These are phyloP conservation scores for Lerema accius DNA, from an alignment of 1,140 invertebrate species.

Conservation along the genomic window DNA sequence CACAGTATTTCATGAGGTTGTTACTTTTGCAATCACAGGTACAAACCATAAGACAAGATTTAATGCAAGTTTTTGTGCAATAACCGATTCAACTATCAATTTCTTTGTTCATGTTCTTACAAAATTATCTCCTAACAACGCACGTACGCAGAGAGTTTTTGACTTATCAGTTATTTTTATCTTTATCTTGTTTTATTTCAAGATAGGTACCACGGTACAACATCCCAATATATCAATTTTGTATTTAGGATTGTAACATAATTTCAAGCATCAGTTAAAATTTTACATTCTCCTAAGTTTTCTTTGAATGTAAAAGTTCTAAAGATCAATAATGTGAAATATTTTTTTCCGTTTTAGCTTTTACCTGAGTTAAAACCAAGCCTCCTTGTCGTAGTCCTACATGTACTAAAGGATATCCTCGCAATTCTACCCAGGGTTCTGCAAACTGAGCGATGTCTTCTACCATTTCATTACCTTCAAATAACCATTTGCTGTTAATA, in stretches of 20 bases:
- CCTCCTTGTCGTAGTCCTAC: conserved; percentile 51
- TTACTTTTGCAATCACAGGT: too few species aligned
- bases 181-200: too few species aligned
- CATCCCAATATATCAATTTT: too few species aligned
- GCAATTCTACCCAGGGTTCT: conserved; percentile 85
- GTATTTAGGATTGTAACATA: too few species aligned
- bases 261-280: too few species aligned
- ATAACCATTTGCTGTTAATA: conserved; percentile 45
- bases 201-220: too few species aligned
- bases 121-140: neutral
- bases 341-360: neutral
- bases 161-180: too few species aligned
- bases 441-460: conserved; percentile 80
- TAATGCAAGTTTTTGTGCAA: too few species aligned
- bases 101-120: neutral
- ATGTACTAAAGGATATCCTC: conserved; percentile 85
- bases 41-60: too few species aligned
- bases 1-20: too few species aligned
- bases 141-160: neutral
- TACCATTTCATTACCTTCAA: conserved; percentile 34
- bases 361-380: conserved; percentile 62
- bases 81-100: too few species aligned
- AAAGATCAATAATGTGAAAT: neutral
- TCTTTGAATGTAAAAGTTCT: neutral
- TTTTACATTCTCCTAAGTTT: too few species aligned